Base-by-base conservation (phyloP, 2,888 invertebrate species). In the Vesta saturnalis region DNA sequence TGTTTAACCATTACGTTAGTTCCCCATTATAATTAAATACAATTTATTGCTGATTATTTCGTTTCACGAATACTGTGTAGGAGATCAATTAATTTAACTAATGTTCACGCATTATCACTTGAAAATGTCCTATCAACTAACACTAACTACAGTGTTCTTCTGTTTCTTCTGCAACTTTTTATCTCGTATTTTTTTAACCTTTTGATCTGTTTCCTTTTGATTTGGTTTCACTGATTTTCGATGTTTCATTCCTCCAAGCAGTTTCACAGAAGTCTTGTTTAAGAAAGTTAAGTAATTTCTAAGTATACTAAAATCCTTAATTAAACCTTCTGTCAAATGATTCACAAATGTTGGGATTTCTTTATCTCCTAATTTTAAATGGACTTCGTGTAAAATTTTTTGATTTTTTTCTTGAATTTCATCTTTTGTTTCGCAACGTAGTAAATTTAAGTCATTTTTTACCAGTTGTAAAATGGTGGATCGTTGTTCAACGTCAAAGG, bases 271-370 rank as follows among this genome's bases (percentile, higher is more conserved):
- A 87, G 90, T 90, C 76, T 89, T 88, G 78, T 87, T 86, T 8
- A 91, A 81, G 69, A 89, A 87, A 54, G 85, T 86, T 30, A 86
- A 86, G 77, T 90, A 89, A 8, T 87, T 86, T 72, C 87, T 86
- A 64, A 90, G 85, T 1, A 90, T 87, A 30, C 89, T 88, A 78
- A 87, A 87, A 78, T 91, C 91, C 73, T 89, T 87, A 70, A 88
- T 86, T 55, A 89, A 82, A 77, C 88, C 87, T 65, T 84, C 80
- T 0, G 89, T 87, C 1, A 86, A 82, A 75, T 61, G 59, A 88
- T 87, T 1, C 87, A 86, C 76, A 84, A 83, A 61, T 80, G 79
- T 23, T 85, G 83, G 75, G 87, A 82, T 67, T n/a, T 64, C 30
- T 47, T 43, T 47, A 10, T 60, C 22, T 1, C 84, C 61, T 14